Evolutionary conservation across 2,797 vertebrate genomes (phyloP).

Genomic region (Scarus forsteni): DNA sequence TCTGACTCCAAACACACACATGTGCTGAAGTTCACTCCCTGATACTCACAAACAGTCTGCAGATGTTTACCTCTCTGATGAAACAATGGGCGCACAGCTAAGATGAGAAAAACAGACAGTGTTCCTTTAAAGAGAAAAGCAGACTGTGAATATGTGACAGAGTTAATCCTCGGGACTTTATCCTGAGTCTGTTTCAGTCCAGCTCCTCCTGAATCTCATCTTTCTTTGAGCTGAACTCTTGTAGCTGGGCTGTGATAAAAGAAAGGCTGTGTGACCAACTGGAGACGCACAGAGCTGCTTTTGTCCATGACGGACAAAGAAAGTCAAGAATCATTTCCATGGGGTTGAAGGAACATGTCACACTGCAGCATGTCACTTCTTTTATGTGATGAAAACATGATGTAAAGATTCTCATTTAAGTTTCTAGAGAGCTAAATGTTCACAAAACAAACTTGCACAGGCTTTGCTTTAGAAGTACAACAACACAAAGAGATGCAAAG

Average conservation of each 20-base stretch:
- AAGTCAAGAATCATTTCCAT: conserved; percentile 7
- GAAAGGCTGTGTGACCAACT: conserved; percentile 29
- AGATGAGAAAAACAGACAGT: neutral
- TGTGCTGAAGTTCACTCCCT: no score
- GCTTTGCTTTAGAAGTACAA: no score
- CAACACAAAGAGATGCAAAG: no score
- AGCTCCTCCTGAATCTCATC: conserved; percentile 22
- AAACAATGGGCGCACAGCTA: conserved; percentile 6
- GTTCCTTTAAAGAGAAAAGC: conserved; percentile 9
- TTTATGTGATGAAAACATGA: neutral
- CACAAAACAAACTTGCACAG: no score
- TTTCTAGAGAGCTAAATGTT: no score
- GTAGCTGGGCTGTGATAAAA: conserved; percentile 20
- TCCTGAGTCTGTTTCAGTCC: conserved; percentile 9
- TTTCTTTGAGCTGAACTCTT: conserved; percentile 10
- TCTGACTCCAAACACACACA: conserved; percentile 4
- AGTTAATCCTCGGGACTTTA: conserved; percentile 3
- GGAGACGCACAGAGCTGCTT: conserved; percentile 44
- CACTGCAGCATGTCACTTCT: neutral
- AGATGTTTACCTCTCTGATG: conserved; percentile 31
- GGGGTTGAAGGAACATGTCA: conserved; percentile 1
- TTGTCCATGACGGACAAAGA: conserved; percentile 41
- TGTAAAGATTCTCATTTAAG: neutral
- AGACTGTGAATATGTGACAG: neutral
- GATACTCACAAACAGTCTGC: neutral